Evolutionary conservation across 2,113 vertebrate species (phyloP).

Genomic region (Helogale parvula): DNA sequence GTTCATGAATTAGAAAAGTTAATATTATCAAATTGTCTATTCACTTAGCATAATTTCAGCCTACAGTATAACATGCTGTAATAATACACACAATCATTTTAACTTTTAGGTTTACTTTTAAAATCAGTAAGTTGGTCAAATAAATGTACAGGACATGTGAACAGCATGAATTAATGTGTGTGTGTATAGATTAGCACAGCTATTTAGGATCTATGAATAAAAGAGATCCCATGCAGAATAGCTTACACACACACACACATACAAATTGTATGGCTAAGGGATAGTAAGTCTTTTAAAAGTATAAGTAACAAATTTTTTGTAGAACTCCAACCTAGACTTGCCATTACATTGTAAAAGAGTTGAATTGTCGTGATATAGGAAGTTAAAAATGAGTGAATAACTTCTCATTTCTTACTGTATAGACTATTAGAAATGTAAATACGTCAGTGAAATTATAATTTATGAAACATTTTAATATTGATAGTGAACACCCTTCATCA

Average conservation of each 20-base stretch:
- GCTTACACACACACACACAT: neutral
- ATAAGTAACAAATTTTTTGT: neutral
- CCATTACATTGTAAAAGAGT: slow-evolving; percentile 5
- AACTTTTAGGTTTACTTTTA: neutral
- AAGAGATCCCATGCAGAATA: neutral
- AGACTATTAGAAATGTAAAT: slow-evolving; percentile 13
- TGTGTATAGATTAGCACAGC: neutral
- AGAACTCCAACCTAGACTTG: neutral
- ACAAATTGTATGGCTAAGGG: neutral
- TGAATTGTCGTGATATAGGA: neutral
- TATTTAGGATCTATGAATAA: neutral
- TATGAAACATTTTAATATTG: neutral
- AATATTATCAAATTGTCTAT: neutral
- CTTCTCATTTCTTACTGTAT: neutral
- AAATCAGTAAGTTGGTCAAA: neutral
- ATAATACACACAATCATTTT: neutral
- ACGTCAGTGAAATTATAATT: neutral
- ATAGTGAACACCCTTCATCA: neutral
- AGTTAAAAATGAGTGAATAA: neutral
- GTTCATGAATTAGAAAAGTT: neutral
- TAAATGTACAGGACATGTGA: neutral
- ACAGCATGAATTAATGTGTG: neutral
- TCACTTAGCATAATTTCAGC: neutral
- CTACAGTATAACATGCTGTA: neutral
- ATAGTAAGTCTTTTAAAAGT: neutral